Percentiles rank a stretch among this genome's conserved stretches.
These are phyloP conservation scores for Galerucella pusilla DNA, from an alignment of 2,888 invertebrate species.

Conservation along the genomic window DNA sequence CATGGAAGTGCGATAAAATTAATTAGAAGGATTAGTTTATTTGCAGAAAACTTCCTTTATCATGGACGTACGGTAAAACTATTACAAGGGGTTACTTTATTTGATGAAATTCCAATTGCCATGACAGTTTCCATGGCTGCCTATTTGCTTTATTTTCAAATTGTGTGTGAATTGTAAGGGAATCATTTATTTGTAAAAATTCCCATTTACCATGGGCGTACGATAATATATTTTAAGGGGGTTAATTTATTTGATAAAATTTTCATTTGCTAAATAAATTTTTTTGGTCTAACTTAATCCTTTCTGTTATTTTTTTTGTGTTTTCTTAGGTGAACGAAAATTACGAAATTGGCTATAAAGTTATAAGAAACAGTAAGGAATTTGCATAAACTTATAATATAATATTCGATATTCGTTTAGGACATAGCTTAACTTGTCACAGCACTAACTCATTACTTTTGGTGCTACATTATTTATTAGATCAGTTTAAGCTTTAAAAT, in stretches of 20 bases:
- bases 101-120: too few relatives aligned
- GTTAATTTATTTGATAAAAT: neutral
- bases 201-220: too few relatives aligned
- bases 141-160: too few relatives aligned
- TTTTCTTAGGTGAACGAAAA: conserved; percentile 54
- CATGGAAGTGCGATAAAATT: too few relatives aligned
- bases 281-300: conserved; percentile 22
- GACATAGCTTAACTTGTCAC: conserved; percentile 42
- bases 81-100: too few relatives aligned
- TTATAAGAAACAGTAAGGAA: conserved; percentile 51
- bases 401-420: conserved; percentile 38
- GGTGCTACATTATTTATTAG: conserved; percentile 36
- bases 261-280: neutral
- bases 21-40: too few relatives aligned
- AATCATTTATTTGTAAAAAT: too few relatives aligned
- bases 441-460: conserved; percentile 46
- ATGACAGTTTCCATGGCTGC: too few relatives aligned
- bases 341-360: conserved; percentile 50
- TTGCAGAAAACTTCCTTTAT: too few relatives aligned
- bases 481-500: conserved; percentile 1
- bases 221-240: too few relatives aligned
- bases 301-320: conserved; percentile 38
- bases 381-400: conserved; percentile 31
- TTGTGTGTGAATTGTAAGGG: too few relatives aligned
- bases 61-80: too few relatives aligned